These are phyloP conservation scores for Chrysogorgia sp. DNA, from an alignment of 92 coral and sea anemone species.

Conservation along the genomic window DNA sequence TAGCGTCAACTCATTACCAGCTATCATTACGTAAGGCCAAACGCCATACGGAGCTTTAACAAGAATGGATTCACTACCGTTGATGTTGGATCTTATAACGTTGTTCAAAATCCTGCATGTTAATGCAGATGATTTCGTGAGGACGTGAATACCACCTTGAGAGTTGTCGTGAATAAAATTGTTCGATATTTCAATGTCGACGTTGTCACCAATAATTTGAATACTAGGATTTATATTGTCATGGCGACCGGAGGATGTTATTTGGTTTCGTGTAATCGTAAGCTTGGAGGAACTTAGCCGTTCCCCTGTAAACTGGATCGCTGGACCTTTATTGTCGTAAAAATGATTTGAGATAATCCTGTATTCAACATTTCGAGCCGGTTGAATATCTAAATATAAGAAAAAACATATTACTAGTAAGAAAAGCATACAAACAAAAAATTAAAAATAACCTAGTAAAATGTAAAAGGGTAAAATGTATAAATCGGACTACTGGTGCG, in stretches of 20 bases:
- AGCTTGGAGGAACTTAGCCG: background rate
- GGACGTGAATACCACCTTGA: constrained; percentile 27
- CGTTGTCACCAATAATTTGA: constrained; percentile 4
- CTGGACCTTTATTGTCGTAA: background rate
- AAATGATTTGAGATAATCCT: background rate
- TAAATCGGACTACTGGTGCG: too few species aligned
- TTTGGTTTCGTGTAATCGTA: constrained; percentile 6
- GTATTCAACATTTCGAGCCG: background rate
- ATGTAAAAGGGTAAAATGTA: background rate
- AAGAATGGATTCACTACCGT: constrained; percentile 15
- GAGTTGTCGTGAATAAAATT: background rate
- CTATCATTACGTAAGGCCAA: background rate
- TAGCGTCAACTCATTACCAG: constrained; percentile 13
- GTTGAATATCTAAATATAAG: too few species aligned
- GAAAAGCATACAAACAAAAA: too few species aligned
- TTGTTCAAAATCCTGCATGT: constrained; percentile 22
- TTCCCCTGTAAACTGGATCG: background rate
- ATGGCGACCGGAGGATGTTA: background rate
- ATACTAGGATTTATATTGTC: background rate
- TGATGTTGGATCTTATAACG: constrained; percentile 1
- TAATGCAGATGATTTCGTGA: background rate
- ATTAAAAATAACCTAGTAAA: too few species aligned
- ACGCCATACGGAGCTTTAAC: background rate
- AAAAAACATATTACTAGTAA: too few species aligned
- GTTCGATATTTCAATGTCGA: constrained; percentile 16